Evolutionary conservation across 37 sponge, comb jelly and placozoan species (phyloP).

Genomic region (Geodia barretti): DNA sequence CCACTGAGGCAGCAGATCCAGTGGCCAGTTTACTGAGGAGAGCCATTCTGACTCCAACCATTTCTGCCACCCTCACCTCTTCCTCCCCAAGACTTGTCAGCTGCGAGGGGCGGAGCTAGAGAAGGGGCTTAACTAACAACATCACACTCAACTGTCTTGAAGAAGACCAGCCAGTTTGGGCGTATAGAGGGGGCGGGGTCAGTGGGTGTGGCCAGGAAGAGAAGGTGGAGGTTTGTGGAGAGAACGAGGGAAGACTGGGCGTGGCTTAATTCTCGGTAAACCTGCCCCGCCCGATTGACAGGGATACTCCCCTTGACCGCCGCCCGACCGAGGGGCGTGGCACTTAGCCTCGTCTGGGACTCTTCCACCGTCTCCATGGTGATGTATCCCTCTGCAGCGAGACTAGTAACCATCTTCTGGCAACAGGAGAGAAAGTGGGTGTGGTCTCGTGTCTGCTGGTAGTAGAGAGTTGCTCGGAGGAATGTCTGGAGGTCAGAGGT

Average conservation of each 20-base stretch:
- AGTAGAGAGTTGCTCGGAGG: conserved; percentile 54
- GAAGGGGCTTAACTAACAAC: background rate
- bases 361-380: conserved; percentile 1
- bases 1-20: conserved; percentile 61
- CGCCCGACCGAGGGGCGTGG: conserved; percentile 76
- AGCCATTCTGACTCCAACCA: conserved; percentile 56
- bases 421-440: conserved; percentile 9
- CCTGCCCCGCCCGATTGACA: conserved; percentile 41
- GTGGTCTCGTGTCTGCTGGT: conserved; percentile 41
- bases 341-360: background rate
- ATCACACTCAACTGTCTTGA: conserved; percentile 57
- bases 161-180: conserved; percentile 87
- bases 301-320: conserved; percentile 73
- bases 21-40: conserved; percentile 60
- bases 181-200: conserved; percentile 51
- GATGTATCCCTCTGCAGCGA: conserved; percentile 37
- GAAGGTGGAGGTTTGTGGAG: conserved; percentile 85
- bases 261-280: conserved; percentile 40
- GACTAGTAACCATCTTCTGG: background rate
- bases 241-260: conserved; percentile 73
- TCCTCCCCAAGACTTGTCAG: conserved; percentile 42
- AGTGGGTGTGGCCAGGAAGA: conserved; percentile 84
- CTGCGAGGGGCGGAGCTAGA: conserved; percentile 6
- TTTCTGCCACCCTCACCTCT: conserved; percentile 67
- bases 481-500: conserved; percentile 48